Evolutionary conservation across 2,113 vertebrate species (phyloP), one percentile per base, ranked within the genome.

Genomic region (Brachionichthys hirsutus): DNA sequence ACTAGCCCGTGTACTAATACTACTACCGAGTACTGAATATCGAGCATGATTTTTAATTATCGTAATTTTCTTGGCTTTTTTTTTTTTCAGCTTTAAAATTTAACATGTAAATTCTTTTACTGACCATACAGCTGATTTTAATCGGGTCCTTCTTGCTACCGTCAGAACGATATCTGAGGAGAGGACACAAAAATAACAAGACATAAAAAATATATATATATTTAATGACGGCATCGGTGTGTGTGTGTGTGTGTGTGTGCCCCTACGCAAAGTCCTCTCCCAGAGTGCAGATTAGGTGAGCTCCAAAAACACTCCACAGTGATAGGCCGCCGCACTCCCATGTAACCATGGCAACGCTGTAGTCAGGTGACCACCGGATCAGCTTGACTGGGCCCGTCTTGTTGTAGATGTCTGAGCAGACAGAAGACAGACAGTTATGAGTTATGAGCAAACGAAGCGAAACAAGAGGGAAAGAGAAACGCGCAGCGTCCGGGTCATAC

Each of bases 281-380:
- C 59, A 99, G 91, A 35, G 97, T 98, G 89, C 97, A 99, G 83
- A 99, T 95, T 74, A 99, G 94, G 62, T 98, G 97, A 81, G 97
- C 97, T 74, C 97, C 97, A 81, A 99, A 99, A 62, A 98, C 97
- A 56, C 97, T 99, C 97, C 97, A 99, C 49, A 98, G 83, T 10
- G 97, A 99, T 16, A 99, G 89, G 55, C 97, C 96, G 15, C 97
- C 97, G 70, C 85, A 93, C 60, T 96, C 94, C 97, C 97, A 99
- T 0, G 96, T 98, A 75, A 98, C 95, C 91, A 95, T 95, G 71
- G 89, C 92, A 72, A 96, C 97, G 52, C 96, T 98, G 74, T 90
- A 97, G 90, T 99, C 97, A 62, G 97, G 97, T 67, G 96, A 97
- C 97, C 97, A 99, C 70, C 87, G 89, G 82, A 99, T 94, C 67